A percentile compares a stretch with the other conserved stretches of the same genome.
These are phyloP conservation scores for Brenthis ino DNA, from an alignment of 2,888 invertebrate genomes.

Conservation along the genomic window DNA sequence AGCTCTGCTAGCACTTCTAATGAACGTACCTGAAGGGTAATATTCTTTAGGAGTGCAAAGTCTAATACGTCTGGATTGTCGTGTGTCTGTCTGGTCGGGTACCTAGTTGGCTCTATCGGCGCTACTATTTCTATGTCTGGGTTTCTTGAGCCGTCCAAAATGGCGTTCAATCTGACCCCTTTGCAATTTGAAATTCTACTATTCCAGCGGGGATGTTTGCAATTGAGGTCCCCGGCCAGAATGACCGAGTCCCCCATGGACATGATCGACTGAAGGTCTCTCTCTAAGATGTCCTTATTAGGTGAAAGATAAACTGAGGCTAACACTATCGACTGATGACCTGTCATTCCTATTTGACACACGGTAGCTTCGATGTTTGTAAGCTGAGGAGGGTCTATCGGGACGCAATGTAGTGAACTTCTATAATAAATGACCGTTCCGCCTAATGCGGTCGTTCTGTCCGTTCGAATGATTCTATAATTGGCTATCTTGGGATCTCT, in stretches of 20 bases:
- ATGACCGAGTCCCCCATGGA: conserved; percentile 13
- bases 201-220: conserved; percentile 17
- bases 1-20: no score
- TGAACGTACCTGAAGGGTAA: no score
- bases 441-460: not conserved
- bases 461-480: not conserved
- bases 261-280: conserved; percentile 15
- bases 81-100: no score
- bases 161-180: not conserved
- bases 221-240: conserved; percentile 22
- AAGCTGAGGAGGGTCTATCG: conserved; percentile 20
- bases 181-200: not conserved
- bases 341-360: no score
- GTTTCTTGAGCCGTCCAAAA: no score
- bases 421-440: conserved; percentile 16
- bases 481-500: not conserved
- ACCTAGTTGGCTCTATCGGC: no score
- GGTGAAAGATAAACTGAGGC: no score
- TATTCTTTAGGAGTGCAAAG: no score
- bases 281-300: not conserved
- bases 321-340: no score
- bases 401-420: conserved; percentile 19
- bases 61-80: no score
- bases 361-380: conserved; percentile 3
- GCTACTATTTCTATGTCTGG: no score